Evolutionary conservation across 2,113 vertebrate genomes (phyloP).

Genomic region (Oenanthe oenanthe): DNA sequence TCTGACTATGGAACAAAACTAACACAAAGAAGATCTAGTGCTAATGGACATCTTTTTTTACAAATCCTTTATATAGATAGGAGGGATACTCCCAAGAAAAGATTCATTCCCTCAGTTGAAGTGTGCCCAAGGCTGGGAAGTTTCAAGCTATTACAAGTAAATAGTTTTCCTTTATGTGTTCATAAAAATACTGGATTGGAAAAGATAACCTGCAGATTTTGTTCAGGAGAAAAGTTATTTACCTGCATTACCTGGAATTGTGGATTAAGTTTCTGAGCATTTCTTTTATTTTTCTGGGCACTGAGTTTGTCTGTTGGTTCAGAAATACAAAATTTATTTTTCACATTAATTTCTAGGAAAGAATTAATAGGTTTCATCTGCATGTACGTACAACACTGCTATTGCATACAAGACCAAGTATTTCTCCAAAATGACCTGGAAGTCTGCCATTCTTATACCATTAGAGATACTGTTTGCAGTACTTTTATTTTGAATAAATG

Average conservation of each 20-base stretch:
- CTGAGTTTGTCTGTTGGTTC: not conserved
- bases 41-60: not conserved
- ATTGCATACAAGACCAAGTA: not conserved
- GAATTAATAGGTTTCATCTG: not conserved
- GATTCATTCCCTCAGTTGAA: not conserved
- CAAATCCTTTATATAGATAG: not conserved
- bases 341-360: not conserved
- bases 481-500: not conserved
- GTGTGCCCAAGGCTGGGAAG: not conserved
- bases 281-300: not conserved
- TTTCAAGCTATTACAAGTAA: not conserved
- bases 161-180: not conserved
- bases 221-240: not conserved
- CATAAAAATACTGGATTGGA: not conserved
- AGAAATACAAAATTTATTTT: not conserved
- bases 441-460: not conserved
- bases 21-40: not conserved
- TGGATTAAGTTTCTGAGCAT: not conserved
- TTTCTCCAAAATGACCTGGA: not conserved
- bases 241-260: not conserved
- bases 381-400: not conserved
- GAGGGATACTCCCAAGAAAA: not conserved
- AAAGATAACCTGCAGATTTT: not conserved
- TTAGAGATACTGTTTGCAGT: not conserved
- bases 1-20: not conserved